phyloP scores from a whole-genome alignment of 2,113 vertebrate species.

The Hydrolagus affinis region DNA sequence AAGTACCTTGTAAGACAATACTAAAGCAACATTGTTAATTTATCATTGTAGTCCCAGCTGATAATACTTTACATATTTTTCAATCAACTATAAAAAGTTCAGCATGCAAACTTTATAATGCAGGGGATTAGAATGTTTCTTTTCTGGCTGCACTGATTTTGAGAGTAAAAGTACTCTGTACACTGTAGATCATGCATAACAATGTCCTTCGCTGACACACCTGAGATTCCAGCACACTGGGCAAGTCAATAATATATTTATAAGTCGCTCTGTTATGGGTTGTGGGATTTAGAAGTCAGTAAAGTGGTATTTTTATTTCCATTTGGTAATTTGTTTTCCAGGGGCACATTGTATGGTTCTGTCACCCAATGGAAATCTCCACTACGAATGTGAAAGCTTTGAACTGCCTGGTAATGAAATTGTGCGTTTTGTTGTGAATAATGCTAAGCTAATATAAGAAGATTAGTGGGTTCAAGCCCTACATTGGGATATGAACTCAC shows the following conservation, averaged over 20 bases:
- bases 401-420: neutral
- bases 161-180: neutral
- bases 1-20: conserved; percentile 65
- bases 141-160: neutral
- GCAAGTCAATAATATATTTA: conserved; percentile 3
- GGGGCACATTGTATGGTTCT: neutral
- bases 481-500: no score
- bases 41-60: conserved; percentile 61
- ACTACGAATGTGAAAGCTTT: neutral
- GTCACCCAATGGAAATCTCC: neutral
- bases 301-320: neutral
- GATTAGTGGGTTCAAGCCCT: no score
- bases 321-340: neutral
- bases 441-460: neutral
- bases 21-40: conserved; percentile 69
- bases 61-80: conserved; percentile 36
- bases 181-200: neutral
- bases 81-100: conserved; percentile 16
- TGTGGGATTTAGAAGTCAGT: conserved; percentile 19
- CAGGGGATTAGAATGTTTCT: neutral
- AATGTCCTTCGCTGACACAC: conserved; percentile 2
- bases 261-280: neutral
- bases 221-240: neutral
- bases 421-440: neutral
- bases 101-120: neutral